Evolutionary conservation across 2,888 invertebrate genomes (phyloP).

Genomic region (Tiliacea citrago): DNA sequence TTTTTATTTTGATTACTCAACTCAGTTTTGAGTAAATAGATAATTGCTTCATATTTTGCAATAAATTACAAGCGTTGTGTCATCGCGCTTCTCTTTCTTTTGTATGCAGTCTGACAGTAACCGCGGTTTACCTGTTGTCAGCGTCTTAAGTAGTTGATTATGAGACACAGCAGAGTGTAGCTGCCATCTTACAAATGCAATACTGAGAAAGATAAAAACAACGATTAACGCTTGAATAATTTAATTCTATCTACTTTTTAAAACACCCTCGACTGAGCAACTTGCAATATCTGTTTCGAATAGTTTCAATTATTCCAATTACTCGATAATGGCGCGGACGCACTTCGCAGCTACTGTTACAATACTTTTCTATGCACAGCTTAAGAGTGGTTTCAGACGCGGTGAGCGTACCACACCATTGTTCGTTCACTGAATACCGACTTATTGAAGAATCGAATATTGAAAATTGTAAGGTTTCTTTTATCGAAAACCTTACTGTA

Average conservation of each 20-base stretch:
- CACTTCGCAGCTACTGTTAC: conserved; percentile 34
- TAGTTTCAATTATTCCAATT: conserved; percentile 51
- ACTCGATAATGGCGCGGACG: conserved; percentile 39
- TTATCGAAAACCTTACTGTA: conserved; percentile 38
- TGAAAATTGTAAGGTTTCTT: conserved; percentile 51
- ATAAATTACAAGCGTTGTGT: too few relatives aligned
- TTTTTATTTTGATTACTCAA: too few relatives aligned
- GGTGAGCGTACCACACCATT: conserved; percentile 41
- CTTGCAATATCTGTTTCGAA: conserved; percentile 21
- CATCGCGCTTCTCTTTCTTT: too few relatives aligned
- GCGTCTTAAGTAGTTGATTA: neutral
- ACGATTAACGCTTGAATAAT: neutral
- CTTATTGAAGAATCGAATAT: conserved; percentile 59
- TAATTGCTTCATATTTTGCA: too few relatives aligned
- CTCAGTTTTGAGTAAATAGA: too few relatives aligned
- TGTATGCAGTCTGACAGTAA: too few relatives aligned
- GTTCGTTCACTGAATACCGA: conserved; percentile 51
- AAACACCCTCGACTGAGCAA: neutral
- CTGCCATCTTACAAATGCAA: neutral
- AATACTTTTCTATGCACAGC: conserved; percentile 45
- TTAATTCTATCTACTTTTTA: conserved; percentile 1
- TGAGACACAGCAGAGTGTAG: neutral
- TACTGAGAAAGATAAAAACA: conserved; percentile 11
- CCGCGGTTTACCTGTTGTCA: too few relatives aligned
- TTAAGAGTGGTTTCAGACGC: conserved; percentile 34